Evolutionary conservation across 2,113 vertebrate genomes (phyloP).

Genomic region (Nesogale talazaci): DNA sequence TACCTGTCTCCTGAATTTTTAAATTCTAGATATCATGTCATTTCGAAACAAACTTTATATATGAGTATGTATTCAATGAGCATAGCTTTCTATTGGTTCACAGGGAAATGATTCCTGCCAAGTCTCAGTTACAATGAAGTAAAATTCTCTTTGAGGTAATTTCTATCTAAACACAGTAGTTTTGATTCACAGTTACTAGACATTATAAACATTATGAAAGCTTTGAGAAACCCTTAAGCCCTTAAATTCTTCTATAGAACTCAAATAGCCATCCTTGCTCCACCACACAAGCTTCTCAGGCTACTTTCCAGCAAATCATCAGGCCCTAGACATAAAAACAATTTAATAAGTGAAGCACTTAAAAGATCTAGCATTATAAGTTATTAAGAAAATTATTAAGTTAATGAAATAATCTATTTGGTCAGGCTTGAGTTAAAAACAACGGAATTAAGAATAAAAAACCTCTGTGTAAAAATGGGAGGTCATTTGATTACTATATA

Average conservation of each 20-base stretch:
- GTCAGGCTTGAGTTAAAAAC: constrained; percentile 43
- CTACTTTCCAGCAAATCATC: constrained; percentile 9
- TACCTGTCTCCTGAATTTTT: background rate
- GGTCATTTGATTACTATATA: constrained; percentile 60
- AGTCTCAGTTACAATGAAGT: constrained; percentile 42
- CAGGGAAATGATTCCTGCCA: constrained; percentile 14
- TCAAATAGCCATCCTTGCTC: background rate
- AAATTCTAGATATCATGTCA: background rate
- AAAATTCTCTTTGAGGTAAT: constrained; percentile 23
- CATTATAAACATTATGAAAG: background rate
- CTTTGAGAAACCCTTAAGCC: background rate
- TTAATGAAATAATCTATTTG: constrained; percentile 47
- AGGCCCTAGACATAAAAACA: constrained; percentile 28
- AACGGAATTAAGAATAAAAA: constrained; percentile 31
- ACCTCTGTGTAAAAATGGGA: constrained; percentile 27
- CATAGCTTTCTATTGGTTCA: background rate
- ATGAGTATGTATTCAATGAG: constrained; percentile 30
- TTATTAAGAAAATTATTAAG: constrained; percentile 59
- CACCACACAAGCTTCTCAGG: background rate
- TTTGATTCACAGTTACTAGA: constrained; percentile 39
- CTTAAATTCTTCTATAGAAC: background rate
- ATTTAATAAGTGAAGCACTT: constrained; percentile 41
- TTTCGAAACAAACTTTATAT: constrained; percentile 49
- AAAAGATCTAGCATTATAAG: constrained; percentile 34
- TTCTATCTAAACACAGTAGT: constrained; percentile 9